Evolutionary conservation across 2,888 invertebrate genomes (phyloP), one percentile per base, ranked within the genome.

Genomic region (Lochmaea crataegi): DNA sequence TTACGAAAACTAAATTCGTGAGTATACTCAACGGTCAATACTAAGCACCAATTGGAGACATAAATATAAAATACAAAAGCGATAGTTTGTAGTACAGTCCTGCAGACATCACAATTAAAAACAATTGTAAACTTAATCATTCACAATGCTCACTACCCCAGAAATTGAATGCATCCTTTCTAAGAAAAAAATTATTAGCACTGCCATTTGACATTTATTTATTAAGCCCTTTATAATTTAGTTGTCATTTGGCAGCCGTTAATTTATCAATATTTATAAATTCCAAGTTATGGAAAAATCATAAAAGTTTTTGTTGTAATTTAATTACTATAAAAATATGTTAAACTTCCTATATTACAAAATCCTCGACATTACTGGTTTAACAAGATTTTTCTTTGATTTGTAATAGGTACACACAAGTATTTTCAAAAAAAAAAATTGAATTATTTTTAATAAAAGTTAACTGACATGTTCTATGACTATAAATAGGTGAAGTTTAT

Each of bases 61-160:
- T 45, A 51, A 51, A 16, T 7, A 51, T n/a, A 53, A 53, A 16
- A 53, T 16, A 16, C 6, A 53, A 53, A n/a, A 51, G 5, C n/a
- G 16, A 18, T 53, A 53, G 53, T 53, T 53, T 53, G 16, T 18
- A 16, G 16, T 53, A 53, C 18, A 18, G 53, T 53, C 10, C 70
- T 64, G 70, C 64, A 70, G 26, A 70, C 64, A 70, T 70, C 70
- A 70, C 70, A 45, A 64, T 70, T 69, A 70, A 73, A 74, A 72
- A 71, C 51, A 71, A 71, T 69, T 67, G 26, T 53, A 69, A 73
- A 67, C 51, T 68, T 66, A 32, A 69, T 71, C 72, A 72, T 68
- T 72, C 57, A 75, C 57, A 61, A 70, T 63, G 42, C 18, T 41
- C 22, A 63, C 18, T 63, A 58, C 32, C 58, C 58, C 58, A 58